A percentile compares a stretch with the other conserved stretches of the same genome.
Conservation (phyloP, 2,113 vertebrate genomes). For the Stomatorhinus ivindoensis region DNA sequence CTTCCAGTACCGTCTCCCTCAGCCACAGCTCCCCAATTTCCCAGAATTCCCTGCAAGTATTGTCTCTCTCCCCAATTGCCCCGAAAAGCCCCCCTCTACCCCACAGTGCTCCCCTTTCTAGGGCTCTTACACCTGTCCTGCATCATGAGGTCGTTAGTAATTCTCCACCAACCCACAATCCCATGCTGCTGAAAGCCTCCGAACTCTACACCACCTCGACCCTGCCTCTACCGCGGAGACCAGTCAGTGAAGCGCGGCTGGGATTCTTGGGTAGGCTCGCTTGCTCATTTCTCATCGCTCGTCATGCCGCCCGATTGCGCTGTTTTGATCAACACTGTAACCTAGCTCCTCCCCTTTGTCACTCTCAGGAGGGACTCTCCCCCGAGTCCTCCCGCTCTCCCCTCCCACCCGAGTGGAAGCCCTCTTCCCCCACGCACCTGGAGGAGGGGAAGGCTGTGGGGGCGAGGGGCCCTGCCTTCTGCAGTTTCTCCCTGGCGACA, state of each 20-base stretch:
- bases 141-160: slow-evolving; percentile 46
- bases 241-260: slow-evolving; percentile 55
- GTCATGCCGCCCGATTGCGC: too few relatives aligned
- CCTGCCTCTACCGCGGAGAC: slow-evolving; percentile 65
- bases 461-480: slow-evolving; percentile 55
- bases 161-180: slow-evolving; percentile 39
- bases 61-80: slow-evolving; percentile 52
- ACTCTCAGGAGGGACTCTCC: slow-evolving; percentile 61
- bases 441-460: slow-evolving; percentile 28
- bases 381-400: slow-evolving; percentile 57
- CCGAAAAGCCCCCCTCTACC: slow-evolving; percentile 63
- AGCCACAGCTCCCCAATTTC: slow-evolving; percentile 42
- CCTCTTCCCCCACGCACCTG: slow-evolving; percentile 53
- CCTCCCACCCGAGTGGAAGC: slow-evolving; percentile 50
- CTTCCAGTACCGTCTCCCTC: slow-evolving; percentile 51
- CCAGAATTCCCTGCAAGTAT: slow-evolving; percentile 45
- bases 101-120: slow-evolving; percentile 63
- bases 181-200: slow-evolving; percentile 45
- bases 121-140: slow-evolving; percentile 62
- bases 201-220: slow-evolving; percentile 64
- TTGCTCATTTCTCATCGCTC: too few relatives aligned
- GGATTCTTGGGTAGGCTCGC: slow-evolving; percentile 55
- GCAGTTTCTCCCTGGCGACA: slow-evolving; percentile 64
- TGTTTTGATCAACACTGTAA: neutral
- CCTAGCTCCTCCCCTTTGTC: neutral